These are phyloP conservation scores for Eupithecia dodoneata DNA, from an alignment of 2,888 invertebrate species.

Conservation along the genomic window DNA sequence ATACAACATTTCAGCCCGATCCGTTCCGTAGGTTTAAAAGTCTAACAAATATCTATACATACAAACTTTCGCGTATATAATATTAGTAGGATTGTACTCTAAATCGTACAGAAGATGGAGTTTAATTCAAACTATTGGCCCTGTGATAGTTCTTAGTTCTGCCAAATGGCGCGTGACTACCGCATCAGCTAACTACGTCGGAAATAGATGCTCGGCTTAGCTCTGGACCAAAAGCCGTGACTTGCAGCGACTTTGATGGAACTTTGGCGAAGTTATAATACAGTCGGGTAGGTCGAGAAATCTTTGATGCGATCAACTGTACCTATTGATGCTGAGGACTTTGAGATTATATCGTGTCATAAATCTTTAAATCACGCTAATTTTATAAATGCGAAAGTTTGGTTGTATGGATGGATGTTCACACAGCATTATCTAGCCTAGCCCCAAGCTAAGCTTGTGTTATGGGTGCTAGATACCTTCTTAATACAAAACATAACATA, in stretches of 20 bases:
- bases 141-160: constrained; percentile 26
- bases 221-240: constrained; percentile 26
- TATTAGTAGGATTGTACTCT: neutral
- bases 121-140: constrained; percentile 28
- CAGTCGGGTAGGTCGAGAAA: constrained; percentile 9
- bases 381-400: too few relatives aligned
- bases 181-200: constrained; percentile 37
- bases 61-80: too few relatives aligned
- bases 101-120: neutral
- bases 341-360: neutral
- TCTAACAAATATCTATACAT: too few relatives aligned
- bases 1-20: too few relatives aligned
- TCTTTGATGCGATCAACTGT: neutral
- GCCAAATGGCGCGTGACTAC: constrained; percentile 34
- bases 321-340: neutral
- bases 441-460: too few relatives aligned
- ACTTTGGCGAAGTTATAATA: constrained; percentile 19
- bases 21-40: too few relatives aligned
- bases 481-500: too few relatives aligned
- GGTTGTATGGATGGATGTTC: too few relatives aligned
- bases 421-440: too few relatives aligned
- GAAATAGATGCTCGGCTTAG: constrained; percentile 37
- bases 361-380: neutral
- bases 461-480: too few relatives aligned
- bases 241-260: constrained; percentile 27